Evolutionary conservation across 2,888 invertebrate genomes (phyloP).

Genomic region (Monoplex corrugatus): DNA sequence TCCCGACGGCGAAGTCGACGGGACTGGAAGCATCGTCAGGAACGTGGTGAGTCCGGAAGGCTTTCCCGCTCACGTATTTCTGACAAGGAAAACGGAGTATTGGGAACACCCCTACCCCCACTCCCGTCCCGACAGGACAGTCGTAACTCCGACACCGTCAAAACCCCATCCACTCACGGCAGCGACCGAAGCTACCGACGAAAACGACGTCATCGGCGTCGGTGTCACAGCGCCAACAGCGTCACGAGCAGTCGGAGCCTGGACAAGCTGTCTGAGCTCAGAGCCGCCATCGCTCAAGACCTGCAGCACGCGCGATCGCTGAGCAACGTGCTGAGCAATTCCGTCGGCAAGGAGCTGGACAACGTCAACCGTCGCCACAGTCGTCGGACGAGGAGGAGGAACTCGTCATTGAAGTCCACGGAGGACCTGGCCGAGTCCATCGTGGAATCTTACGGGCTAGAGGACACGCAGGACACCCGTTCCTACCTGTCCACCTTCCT

Average conservation of each 20-base stretch:
- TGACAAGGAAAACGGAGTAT: not conserved
- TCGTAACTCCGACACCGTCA: not conserved
- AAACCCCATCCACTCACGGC: not conserved
- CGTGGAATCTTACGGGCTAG: slow-evolving; percentile 71
- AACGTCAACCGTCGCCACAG: slow-evolving; percentile 36
- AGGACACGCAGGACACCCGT: slow-evolving; percentile 67
- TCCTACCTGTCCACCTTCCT: slow-evolving; percentile 71
- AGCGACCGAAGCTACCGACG: not conserved
- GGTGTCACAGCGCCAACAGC: too few species aligned
- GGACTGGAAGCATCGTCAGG: too few species aligned
- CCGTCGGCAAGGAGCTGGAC: slow-evolving; percentile 61
- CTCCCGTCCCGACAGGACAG: not conserved
- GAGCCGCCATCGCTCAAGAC: slow-evolving; percentile 61
- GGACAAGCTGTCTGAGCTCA: slow-evolving; percentile 45
- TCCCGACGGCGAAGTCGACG: not conserved
- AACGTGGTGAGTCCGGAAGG: too few species aligned
- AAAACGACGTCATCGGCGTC: slow-evolving; percentile 36
- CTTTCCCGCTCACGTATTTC: too few species aligned
- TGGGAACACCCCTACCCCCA: not conserved
- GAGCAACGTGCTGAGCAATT: slow-evolving; percentile 60
- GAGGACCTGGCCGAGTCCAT: slow-evolving; percentile 73
- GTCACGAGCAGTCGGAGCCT: slow-evolving; percentile 46
- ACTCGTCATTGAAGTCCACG: slow-evolving; percentile 55
- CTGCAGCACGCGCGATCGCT: slow-evolving; percentile 61
- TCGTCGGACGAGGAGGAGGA: slow-evolving; percentile 25